Conservation (phyloP, 1,140 invertebrate species). For the Musca domestica region DNA sequence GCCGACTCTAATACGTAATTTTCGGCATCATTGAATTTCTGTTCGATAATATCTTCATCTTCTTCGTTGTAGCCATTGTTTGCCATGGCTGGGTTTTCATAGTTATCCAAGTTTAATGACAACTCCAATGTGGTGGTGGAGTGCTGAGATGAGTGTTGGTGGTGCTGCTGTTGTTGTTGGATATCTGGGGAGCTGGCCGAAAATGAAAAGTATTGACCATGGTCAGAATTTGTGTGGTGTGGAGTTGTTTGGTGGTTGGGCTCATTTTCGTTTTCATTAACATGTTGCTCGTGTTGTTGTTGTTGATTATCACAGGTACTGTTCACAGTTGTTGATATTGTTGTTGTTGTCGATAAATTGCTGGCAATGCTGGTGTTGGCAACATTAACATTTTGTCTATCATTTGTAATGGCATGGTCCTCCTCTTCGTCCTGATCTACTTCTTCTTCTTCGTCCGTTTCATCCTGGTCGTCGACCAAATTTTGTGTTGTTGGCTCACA, state of each 20-base stretch:
- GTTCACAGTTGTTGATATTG: constrained; percentile 32
- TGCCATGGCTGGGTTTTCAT: constrained; percentile 22
- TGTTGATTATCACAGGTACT: constrained; percentile 50
- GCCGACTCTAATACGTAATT: constrained; percentile 54
- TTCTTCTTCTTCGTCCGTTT: background rate
- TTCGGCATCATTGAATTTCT: constrained; percentile 54
- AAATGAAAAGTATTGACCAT: background rate
- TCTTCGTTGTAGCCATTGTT: constrained; percentile 26
- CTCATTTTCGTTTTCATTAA: background rate
- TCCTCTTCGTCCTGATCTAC: background rate
- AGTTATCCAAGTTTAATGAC: constrained; percentile 9
- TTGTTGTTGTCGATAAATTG: background rate
- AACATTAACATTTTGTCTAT: background rate
- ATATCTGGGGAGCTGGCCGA: background rate
- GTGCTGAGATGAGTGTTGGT: background rate
- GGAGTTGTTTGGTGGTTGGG: background rate
- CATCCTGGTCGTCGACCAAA: background rate
- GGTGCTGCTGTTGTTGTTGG: background rate
- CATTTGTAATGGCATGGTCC: background rate
- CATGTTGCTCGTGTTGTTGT: constrained; percentile 22
- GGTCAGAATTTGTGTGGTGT: background rate
- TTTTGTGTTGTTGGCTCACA: no score
- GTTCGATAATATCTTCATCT: constrained; percentile 50
- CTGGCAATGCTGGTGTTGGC: constrained; percentile 2
- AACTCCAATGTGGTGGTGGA: constrained; percentile 26